A percentile compares a stretch with the other conserved stretches of the same genome.
Conservation (phyloP, 2,888 invertebrate species). For the Heliconius erato region DNA sequence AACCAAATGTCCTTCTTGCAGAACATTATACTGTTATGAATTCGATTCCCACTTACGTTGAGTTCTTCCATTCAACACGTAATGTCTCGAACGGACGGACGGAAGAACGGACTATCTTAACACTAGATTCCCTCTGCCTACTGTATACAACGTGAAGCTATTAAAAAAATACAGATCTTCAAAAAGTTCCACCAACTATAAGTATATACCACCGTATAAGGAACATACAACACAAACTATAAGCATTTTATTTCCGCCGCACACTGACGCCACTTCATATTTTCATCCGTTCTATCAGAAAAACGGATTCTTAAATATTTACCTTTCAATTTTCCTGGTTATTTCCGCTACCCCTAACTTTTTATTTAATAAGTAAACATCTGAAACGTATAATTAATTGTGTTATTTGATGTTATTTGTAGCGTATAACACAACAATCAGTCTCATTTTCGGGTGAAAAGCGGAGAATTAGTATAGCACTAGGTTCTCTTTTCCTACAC, state of each 20-base stretch:
- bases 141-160: not conserved
- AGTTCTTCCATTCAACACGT: too few species aligned
- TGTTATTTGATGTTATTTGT: too few species aligned
- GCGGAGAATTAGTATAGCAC: not conserved
- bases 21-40: not conserved
- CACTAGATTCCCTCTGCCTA: not conserved
- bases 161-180: not conserved
- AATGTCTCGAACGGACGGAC: too few species aligned
- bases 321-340: slow-evolving; percentile 46
- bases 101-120: not conserved
- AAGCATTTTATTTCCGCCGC: slow-evolving; percentile 45
- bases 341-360: slow-evolving; percentile 40
- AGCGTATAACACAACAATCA: too few species aligned
- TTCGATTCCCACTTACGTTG: not conserved
- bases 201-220: not conserved
- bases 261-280: slow-evolving; percentile 45
- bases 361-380: slow-evolving; percentile 38
- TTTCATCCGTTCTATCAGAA: slow-evolving; percentile 44
- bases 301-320: slow-evolving; percentile 47
- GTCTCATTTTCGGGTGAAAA: too few species aligned
- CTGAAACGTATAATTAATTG: not conserved
- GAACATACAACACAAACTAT: slow-evolving; percentile 19
- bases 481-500: not conserved
- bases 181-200: not conserved
- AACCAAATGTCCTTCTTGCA: too few species aligned